A percentile compares a stretch with the other conserved stretches of the same genome.
phyloP scores from a whole-genome alignment of 2,888 invertebrate genomes.

The Meiosimyza decipiens region DNA sequence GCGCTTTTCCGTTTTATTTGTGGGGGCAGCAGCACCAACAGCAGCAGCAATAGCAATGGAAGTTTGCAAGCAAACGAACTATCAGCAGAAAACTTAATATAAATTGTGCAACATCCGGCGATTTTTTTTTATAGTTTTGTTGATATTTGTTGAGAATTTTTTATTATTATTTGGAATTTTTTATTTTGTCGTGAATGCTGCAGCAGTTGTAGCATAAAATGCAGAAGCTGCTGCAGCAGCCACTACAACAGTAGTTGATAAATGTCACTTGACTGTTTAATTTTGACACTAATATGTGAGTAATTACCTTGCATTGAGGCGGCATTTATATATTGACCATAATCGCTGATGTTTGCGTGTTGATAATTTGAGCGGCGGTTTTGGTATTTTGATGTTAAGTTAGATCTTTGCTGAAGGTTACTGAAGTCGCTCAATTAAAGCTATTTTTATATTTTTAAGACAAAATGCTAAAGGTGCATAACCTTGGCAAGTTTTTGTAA shows the following conservation, averaged over 20 bases:
- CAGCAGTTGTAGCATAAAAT: conserved; percentile 3
- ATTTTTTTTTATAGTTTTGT: not conserved
- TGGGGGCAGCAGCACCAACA: conserved; percentile 10
- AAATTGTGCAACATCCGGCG: conserved; percentile 30
- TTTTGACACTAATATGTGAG: conserved; percentile 30
- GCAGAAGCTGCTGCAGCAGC: conserved; percentile 1
- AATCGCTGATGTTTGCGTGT: no score
- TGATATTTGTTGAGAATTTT: conserved; percentile 8
- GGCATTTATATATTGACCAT: conserved; percentile 3
- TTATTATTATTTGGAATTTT: not conserved
- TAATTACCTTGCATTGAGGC: conserved; percentile 10
- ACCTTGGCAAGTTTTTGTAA: no score
- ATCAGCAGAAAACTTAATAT: conserved; percentile 8
- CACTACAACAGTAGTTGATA: conserved; percentile 14
- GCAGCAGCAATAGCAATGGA: conserved; percentile 13
- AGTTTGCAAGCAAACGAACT: conserved; percentile 16
- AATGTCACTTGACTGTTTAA: conserved; percentile 29
- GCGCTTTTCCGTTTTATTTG: conserved; percentile 26
- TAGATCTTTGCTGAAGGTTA: no score
- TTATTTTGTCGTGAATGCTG: not conserved
- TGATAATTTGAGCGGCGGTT: no score
- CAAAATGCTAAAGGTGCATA: no score
- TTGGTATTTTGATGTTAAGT: no score
- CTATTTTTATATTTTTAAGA: no score
- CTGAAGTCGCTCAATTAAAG: no score